These are phyloP conservation scores for Pterocles orientalis DNA, from an alignment of 2,113 vertebrate species.

Conservation along the genomic window DNA sequence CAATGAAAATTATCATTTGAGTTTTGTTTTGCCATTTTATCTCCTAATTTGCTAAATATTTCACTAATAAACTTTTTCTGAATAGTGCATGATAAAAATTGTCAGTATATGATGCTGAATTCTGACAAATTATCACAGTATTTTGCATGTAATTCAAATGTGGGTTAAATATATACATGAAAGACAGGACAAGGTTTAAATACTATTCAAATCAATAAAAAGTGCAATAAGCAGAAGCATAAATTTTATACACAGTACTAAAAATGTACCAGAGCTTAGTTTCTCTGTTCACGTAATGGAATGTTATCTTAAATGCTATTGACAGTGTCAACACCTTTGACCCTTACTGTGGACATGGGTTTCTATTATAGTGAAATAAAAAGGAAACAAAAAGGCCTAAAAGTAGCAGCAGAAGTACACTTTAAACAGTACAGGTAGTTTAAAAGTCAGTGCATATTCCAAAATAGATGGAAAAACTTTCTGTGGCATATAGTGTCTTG, in stretches of 20 bases:
- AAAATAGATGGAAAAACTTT: neutral
- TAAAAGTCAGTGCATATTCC: neutral
- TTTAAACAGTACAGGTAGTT: neutral
- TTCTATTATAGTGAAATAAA: neutral
- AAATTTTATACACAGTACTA: neutral
- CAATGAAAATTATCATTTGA: neutral
- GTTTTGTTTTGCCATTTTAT: neutral
- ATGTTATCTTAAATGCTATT: neutral
- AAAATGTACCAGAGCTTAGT: neutral
- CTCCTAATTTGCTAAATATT: neutral
- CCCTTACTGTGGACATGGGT: fast-evolving
- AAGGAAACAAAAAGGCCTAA: constrained; percentile 25
- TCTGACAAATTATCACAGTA: neutral
- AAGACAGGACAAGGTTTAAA: neutral
- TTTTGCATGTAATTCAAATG: neutral
- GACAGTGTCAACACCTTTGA: neutral
- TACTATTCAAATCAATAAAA: neutral
- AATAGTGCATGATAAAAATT: neutral
- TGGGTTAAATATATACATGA: neutral
- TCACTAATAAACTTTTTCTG: neutral
- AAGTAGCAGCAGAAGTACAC: neutral
- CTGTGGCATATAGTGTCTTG: neutral
- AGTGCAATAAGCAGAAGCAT: neutral
- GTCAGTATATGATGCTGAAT: neutral
- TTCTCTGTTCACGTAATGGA: neutral